Conservation (phyloP, 1,140 invertebrate genomes). For the Drosophila aff. region DNA sequence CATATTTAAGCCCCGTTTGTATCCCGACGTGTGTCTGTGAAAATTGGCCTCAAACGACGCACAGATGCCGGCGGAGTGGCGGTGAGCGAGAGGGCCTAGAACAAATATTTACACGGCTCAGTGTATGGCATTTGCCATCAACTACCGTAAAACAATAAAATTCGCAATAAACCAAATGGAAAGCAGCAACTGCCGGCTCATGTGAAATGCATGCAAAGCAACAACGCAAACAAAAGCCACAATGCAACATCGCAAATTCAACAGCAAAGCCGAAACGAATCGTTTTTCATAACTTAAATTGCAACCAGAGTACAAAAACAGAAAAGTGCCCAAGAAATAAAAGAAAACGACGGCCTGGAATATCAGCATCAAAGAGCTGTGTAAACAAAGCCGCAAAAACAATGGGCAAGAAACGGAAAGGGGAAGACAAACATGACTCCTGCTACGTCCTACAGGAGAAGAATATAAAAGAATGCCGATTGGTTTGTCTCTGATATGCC, state of each 20-base stretch:
- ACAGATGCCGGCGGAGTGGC: conserved; percentile 1
- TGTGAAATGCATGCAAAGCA: conserved; percentile 74
- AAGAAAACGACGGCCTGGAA: conserved; percentile 53
- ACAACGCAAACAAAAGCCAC: conserved; percentile 57
- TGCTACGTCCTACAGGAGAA: neutral
- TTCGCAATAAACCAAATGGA: conserved; percentile 82
- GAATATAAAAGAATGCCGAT: conserved; percentile 6
- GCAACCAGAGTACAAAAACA: conserved; percentile 22
- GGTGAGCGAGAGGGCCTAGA: conserved; percentile 21
- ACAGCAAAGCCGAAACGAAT: conserved; percentile 48
- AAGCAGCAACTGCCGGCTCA: conserved; percentile 68
- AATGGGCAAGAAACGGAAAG: conserved; percentile 19
- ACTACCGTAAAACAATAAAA: conserved; percentile 80
- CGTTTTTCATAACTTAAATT: conserved; percentile 79
- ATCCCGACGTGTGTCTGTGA: conserved; percentile 13
- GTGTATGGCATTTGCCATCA: conserved; percentile 64
- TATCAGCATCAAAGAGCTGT: conserved; percentile 44
- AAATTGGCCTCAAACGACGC: conserved; percentile 32
- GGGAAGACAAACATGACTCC: conserved; percentile 7
- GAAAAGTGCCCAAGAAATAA: conserved; percentile 13
- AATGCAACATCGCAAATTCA: conserved; percentile 42
- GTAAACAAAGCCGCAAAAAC: conserved; percentile 35
- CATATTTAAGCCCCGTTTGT: conserved; percentile 58
- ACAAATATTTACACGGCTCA: conserved; percentile 72
- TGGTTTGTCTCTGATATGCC: neutral